Evolutionary conservation across 2,888 invertebrate species (phyloP), one percentile per base, ranked within the genome.

Genomic region (Arrhopalites spinosus): DNA sequence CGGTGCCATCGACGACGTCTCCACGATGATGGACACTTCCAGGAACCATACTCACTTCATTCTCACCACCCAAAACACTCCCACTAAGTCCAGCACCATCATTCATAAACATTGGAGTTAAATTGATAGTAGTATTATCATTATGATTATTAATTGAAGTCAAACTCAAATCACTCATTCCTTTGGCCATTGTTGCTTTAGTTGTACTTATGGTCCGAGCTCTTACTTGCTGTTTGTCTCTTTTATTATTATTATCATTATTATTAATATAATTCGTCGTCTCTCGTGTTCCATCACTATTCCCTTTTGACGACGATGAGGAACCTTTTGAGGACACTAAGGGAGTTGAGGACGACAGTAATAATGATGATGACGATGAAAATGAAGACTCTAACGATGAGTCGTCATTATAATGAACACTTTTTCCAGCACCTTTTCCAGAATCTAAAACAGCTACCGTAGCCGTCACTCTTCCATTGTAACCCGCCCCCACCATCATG

Each of bases 381-480:
- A 3, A 7, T 45, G 66, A 66, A 2, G 66, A 66, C 45, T n/a
- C 30, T 29, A 29, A 23, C 20, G 66, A 25, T 59, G 59, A 25
- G 36, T 66, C 43, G 13, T 36, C 20, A 36, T 1, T 20, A 36
- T 66, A 66, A 36, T 66, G 66, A 66, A 36, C 66, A 66, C 66
- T 66, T 66, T 66, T 30, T 27, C 30, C 63, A 63, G 17, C n/a
- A 29, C 29, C 7, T n/a, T n/a, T n/a, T 30, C 20, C 20, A 25
- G 61, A n/a, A n/a, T n/a, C n/a, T n/a, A n/a, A n/a, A n/a, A n/a
- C 25, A 61, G 25, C 23, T 3, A 20, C 30, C 23, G 45, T 66
- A 15, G 45, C 30, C 25, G 69, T 56, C 53, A 68, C 30, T 15
- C 56, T n/a, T 2, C 69, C 56, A 69, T 69, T 69, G 17, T 30